A percentile compares a stretch with the other conserved stretches of the same genome.
phyloP scores from a whole-genome alignment of 2,888 invertebrate species.

The Polia nebulosa region DNA sequence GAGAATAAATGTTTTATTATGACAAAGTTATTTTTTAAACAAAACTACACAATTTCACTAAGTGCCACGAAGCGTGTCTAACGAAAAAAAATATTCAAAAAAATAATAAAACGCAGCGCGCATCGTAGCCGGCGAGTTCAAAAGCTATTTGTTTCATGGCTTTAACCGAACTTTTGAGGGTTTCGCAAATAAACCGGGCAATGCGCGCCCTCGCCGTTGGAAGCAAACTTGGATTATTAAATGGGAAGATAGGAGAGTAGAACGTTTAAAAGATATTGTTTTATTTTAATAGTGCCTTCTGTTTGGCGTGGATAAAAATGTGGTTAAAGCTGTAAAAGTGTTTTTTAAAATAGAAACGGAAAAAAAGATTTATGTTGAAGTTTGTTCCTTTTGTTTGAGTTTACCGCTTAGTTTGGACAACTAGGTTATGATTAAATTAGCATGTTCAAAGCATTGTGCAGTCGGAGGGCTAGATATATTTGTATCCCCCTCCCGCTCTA shows the following conservation, averaged over 20 bases:
- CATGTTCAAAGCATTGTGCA: neutral
- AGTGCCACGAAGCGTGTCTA: constrained; percentile 22
- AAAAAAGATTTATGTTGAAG: constrained; percentile 5
- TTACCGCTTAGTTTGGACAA: neutral
- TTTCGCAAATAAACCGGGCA: constrained; percentile 74
- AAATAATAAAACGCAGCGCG: constrained; percentile 62
- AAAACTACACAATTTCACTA: constrained; percentile 44
- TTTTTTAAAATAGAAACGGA: constrained; percentile 12
- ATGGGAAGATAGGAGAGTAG: constrained; percentile 49
- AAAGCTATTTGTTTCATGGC: constrained; percentile 72
- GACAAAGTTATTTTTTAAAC: constrained; percentile 2
- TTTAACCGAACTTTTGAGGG: constrained; percentile 73
- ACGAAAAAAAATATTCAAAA: constrained; percentile 56
- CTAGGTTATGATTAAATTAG: neutral
- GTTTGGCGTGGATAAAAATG: constrained; percentile 43
- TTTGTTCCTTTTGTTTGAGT: neutral
- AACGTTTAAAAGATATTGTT: constrained; percentile 62
- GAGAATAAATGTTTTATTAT: neutral
- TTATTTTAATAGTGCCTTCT: constrained; percentile 54
- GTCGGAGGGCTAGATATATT: neutral
- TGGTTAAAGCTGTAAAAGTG: constrained; percentile 24
- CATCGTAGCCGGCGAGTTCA: constrained; percentile 61
- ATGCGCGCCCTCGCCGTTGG: constrained; percentile 65
- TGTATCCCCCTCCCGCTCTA: no score
- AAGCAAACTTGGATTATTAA: constrained; percentile 69